Evolutionary conservation across 2,113 vertebrate species (phyloP).

Genomic region (Mirounga angustirostris): DNA sequence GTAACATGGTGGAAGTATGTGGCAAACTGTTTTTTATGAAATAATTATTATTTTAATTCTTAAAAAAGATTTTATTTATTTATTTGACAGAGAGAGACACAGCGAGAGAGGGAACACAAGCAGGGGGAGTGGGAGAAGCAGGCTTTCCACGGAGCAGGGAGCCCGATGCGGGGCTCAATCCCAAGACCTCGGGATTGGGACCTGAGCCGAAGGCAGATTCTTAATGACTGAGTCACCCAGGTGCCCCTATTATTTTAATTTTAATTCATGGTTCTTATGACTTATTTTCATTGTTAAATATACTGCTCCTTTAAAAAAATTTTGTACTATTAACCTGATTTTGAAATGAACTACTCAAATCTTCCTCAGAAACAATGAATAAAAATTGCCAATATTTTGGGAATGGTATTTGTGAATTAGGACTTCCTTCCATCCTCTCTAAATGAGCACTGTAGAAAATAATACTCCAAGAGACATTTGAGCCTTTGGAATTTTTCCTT

Average conservation of each 20-base stretch:
- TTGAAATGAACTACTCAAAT: background rate
- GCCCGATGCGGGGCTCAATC: no score
- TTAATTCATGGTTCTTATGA: background rate
- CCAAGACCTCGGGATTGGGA: no score
- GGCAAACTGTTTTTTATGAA: background rate
- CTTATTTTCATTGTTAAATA: background rate
- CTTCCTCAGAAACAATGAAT: background rate
- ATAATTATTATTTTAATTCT: background rate
- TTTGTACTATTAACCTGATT: background rate
- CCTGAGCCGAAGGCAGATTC: no score
- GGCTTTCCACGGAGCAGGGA: no score
- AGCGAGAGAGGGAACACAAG: no score
- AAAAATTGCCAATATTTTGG: background rate
- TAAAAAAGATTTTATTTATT: no score
- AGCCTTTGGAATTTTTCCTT: background rate
- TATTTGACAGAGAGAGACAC: no score
- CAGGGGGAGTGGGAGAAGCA: no score
- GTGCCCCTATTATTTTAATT: background rate
- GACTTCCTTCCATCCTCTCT: background rate
- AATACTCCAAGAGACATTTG: background rate
- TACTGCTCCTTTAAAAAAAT: background rate
- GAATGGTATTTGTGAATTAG: background rate
- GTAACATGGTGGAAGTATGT: background rate
- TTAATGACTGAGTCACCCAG: no score
- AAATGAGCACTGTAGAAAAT: conserved; percentile 21